Evolutionary conservation across 2,797 vertebrate genomes (phyloP).

Genomic region (Stomatorhinus walkeri): DNA sequence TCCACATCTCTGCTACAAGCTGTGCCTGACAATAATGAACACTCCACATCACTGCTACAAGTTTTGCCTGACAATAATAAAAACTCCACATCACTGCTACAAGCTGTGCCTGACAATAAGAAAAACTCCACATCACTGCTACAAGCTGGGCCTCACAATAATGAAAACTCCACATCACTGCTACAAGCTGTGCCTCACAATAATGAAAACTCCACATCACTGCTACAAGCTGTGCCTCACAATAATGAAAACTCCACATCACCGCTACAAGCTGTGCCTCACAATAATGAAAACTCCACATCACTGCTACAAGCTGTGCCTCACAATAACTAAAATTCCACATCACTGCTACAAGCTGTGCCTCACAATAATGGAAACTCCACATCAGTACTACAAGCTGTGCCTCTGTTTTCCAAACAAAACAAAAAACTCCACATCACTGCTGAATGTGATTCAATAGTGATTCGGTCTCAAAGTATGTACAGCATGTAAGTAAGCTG

Average conservation of each 20-base stretch:
- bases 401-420: neutral
- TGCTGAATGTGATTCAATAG: slow-evolving; percentile 32
- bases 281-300: neutral
- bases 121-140: slow-evolving; percentile 12
- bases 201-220: neutral
- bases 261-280: slow-evolving; percentile 12
- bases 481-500: slow-evolving; percentile 40
- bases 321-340: slow-evolving; percentile 10
- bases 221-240: neutral
- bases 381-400: slow-evolving; percentile 20
- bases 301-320: neutral
- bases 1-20: slow-evolving; percentile 36
- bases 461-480: slow-evolving; percentile 38
- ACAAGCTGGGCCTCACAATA: neutral
- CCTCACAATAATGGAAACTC: no score
- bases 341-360: neutral
- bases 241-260: neutral
- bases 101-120: neutral
- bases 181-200: neutral
- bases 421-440: neutral
- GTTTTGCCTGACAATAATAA: no score
- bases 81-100: neutral
- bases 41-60: slow-evolving; percentile 24
- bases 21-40: no score
- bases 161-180: slow-evolving; percentile 14